phyloP scores from a whole-genome alignment of 1,140 invertebrate species.

The Oscheius sp. region DNA sequence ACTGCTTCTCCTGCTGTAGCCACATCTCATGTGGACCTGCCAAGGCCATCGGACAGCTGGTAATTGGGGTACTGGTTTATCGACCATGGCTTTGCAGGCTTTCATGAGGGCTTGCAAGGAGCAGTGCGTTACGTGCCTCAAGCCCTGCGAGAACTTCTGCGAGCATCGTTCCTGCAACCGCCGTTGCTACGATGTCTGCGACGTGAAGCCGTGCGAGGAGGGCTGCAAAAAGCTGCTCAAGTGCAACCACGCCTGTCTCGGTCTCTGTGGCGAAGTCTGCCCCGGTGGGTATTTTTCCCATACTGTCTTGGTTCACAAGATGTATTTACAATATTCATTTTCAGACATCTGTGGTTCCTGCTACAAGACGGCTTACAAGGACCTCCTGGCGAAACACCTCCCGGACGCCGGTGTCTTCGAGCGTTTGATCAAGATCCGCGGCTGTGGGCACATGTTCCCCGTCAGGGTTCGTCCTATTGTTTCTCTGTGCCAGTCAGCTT shows the following conservation, averaged over 20 bases:
- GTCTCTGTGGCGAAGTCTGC: conserved; percentile 17
- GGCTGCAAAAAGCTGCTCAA: neutral
- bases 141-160: conserved; percentile 3
- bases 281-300: neutral
- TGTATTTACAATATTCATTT: neutral
- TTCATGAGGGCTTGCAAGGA: neutral
- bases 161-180: conserved; percentile 1
- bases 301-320: too few relatives aligned
- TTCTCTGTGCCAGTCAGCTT: neutral
- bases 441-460: neutral
- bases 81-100: too few relatives aligned
- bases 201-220: conserved; percentile 9
- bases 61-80: too few relatives aligned
- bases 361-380: neutral
- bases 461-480: neutral
- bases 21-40: conserved; percentile 22
- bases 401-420: neutral
- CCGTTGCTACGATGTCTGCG: conserved; percentile 7
- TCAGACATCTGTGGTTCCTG: conserved; percentile 18
- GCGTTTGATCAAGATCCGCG: conserved; percentile 12
- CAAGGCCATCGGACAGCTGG: too few relatives aligned
- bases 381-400: neutral
- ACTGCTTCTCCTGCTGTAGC: conserved; percentile 1
- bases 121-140: neutral
- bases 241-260: conserved; percentile 19